Conservation (phyloP, 2,113 vertebrate genomes). For the Microtus richardsoni region DNA sequence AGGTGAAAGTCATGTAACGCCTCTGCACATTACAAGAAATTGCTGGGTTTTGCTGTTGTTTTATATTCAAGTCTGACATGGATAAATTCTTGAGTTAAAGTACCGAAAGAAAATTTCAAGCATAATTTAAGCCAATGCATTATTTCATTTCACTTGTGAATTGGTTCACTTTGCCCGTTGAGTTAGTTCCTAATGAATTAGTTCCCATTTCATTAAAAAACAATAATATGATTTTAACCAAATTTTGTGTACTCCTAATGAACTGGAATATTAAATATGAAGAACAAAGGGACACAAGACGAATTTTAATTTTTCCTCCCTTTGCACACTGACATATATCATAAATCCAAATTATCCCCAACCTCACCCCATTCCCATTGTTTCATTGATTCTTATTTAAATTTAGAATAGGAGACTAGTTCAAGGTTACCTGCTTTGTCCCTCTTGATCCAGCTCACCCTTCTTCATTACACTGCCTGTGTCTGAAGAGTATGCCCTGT, state of each 20-base stretch:
- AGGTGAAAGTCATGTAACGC: not conserved
- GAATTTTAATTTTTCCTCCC: not conserved
- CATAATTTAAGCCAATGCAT: not conserved
- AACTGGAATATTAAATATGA: not conserved
- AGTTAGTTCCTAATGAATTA: conserved; percentile 18
- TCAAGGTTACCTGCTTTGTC: not conserved
- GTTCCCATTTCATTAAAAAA: conserved; percentile 13
- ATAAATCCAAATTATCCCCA: not conserved
- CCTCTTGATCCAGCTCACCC: not conserved
- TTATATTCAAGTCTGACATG: not conserved
- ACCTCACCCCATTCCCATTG: not conserved
- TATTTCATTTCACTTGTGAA: conserved; percentile 32
- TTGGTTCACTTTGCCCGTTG: not conserved
- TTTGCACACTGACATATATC: not conserved
- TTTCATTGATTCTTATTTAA: not conserved
- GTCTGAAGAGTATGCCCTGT: not conserved
- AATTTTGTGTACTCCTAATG: not conserved
- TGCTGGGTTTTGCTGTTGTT: not conserved
- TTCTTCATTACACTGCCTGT: not conserved
- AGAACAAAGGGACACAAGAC: not conserved
- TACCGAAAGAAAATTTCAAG: conserved; percentile 10
- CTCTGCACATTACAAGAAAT: not conserved
- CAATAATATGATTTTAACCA: not conserved
- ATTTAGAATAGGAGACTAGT: not conserved
- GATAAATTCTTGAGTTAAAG: not conserved